These are phyloP conservation scores for Scaptomyza pallida DNA, from an alignment of 1,140 invertebrate species.

Conservation along the genomic window DNA sequence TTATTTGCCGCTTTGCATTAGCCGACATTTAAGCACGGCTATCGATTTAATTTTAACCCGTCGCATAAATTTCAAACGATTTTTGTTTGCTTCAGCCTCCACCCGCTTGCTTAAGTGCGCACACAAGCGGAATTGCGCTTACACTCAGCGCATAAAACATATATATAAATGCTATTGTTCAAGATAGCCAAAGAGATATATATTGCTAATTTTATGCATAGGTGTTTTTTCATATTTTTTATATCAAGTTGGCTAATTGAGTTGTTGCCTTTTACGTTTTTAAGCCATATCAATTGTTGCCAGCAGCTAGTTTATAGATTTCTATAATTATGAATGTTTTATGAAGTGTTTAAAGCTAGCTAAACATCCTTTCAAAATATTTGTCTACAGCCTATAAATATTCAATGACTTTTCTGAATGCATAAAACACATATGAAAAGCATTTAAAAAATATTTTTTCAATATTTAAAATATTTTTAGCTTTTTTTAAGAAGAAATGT, in stretches of 20 bases:
- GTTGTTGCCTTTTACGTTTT: background rate
- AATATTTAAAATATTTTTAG: too few relatives aligned
- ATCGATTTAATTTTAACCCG: conserved; percentile 77
- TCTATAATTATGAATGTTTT: background rate
- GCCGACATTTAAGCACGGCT: conserved; percentile 79
- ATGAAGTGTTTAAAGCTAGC: too few relatives aligned
- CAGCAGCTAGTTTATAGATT: too few relatives aligned
- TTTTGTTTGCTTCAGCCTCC: conserved; percentile 32
- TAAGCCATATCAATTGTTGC: background rate
- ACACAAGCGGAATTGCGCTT: background rate
- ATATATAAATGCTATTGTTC: too few relatives aligned
- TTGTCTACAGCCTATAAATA: too few relatives aligned
- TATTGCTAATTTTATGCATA: background rate
- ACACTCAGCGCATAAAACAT: conserved; percentile 1
- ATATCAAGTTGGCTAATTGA: background rate
- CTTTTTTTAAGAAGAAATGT: too few relatives aligned
- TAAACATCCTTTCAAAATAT: too few relatives aligned
- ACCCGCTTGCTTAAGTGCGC: conserved; percentile 18
- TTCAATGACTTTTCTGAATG: too few relatives aligned
- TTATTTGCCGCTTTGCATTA: conserved; percentile 77
- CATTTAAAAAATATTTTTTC: too few relatives aligned
- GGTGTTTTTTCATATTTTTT: background rate
- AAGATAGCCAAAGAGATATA: too few relatives aligned
- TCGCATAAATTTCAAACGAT: conserved; percentile 51
- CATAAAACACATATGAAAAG: too few relatives aligned